Base-by-base conservation (phyloP, 2,113 vertebrate genomes). In the Hymenochirus boettgeri region DNA sequence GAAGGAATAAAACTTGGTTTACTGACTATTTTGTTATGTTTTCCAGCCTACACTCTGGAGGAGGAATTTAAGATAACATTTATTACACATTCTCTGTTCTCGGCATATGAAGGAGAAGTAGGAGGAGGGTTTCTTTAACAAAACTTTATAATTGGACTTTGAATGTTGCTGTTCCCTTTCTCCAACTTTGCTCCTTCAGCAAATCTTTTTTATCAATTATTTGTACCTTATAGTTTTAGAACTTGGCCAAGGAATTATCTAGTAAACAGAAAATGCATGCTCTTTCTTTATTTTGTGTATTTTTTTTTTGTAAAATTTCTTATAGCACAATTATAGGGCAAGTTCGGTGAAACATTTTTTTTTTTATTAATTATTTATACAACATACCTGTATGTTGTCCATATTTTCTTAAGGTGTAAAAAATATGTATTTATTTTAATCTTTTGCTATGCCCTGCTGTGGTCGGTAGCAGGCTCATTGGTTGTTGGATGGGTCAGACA, bases 91-190 rank as follows among this genome's bases (percentile, higher is more conserved):
- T 59, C 47, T 52, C 56, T 51, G 64, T 59, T 69, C 65, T 60
- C 46, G 5, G 56, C 56, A 69, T 60, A 67, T 60, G 57, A 69
- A 60, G 65, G 19, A 29, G 52, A 60, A 53, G 47, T 69, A 25
- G 55, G 64, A 39, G 57, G 47, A 58, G 53, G 55, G 5, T 59
- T 54, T 59, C 57, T 60, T 69, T 60, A 59, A 69, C 47, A 52
- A 69, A 69, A 69, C 65, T 69, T 69, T 60, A 69, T 69, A 69
- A 69, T 69, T 69, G 65, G 65, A 60, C 65, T 69, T 59, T 60
- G 48, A 69, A 31, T 69, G 56, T 48, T 27, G 56, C 56, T 22
- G 56, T 47, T 22, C 46, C 58, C 46, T 56, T 22, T n/a, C 18
- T 35, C 46, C 59, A 46, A 18, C 24, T 29, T 51, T 67, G 55